phyloP scores from a whole-genome alignment of 2,113 vertebrate genomes.

The Pteropus alecto region DNA sequence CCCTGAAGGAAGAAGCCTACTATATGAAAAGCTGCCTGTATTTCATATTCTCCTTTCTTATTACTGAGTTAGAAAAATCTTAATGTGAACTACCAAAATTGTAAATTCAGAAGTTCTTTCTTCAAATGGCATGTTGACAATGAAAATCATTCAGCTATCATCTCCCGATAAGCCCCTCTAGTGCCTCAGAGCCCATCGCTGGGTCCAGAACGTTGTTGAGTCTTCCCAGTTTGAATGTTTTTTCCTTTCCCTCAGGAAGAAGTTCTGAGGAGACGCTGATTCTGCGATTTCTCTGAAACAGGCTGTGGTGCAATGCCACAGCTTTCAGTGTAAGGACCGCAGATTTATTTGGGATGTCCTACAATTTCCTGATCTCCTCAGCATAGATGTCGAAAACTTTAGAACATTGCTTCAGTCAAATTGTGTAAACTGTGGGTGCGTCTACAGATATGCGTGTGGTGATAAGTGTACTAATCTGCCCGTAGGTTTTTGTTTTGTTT shows the following conservation, averaged over 20 bases:
- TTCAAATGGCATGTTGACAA: background rate
- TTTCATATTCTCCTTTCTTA: background rate
- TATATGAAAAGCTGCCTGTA: background rate
- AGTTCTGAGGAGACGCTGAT: background rate
- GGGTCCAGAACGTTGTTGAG: background rate
- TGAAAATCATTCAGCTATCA: background rate
- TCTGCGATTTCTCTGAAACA: background rate
- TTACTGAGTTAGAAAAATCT: background rate
- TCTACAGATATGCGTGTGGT: background rate
- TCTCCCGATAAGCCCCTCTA: background rate
- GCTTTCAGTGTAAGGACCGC: background rate
- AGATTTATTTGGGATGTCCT: background rate
- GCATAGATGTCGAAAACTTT: background rate
- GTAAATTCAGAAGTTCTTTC: background rate
- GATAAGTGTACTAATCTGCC: background rate
- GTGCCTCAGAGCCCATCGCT: fast-evolving
- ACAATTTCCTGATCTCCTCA: background rate
- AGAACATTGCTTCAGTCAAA: background rate
- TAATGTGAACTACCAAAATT: background rate
- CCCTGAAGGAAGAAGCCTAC: background rate
- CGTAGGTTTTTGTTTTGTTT: background rate
- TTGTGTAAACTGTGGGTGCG: background rate
- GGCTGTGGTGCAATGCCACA: background rate
- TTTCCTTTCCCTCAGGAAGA: background rate
- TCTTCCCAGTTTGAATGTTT: background rate